These are phyloP conservation scores for Onychorhynchus coronatus DNA, from an alignment of 2,113 vertebrate genomes.

Conservation along the genomic window DNA sequence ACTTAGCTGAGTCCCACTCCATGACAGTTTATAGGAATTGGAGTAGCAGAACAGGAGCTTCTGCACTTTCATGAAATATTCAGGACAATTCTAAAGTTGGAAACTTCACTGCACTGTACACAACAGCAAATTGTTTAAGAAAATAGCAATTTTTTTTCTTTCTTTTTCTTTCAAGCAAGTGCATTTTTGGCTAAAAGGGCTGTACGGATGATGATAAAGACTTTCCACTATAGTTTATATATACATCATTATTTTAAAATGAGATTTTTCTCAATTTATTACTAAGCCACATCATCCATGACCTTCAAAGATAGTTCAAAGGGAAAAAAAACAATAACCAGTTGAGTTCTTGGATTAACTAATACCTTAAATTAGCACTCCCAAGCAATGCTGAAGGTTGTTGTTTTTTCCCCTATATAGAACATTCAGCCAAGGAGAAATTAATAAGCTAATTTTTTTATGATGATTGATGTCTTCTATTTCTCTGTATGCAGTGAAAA, in stretches of 20 bases:
- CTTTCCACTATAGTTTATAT: background rate
- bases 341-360: background rate
- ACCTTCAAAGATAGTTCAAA: background rate
- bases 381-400: background rate
- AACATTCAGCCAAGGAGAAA: background rate
- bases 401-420: background rate
- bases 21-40: background rate
- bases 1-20: background rate
- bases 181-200: background rate
- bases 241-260: background rate
- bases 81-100: background rate
- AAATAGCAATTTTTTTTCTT: background rate
- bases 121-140: background rate
- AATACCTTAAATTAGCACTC: background rate
- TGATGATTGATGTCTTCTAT: background rate
- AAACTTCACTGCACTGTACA: background rate
- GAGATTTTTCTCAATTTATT: background rate
- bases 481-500: background rate
- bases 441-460: background rate
- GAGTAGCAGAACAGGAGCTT: background rate
- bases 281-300: background rate
- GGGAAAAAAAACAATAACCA: background rate
- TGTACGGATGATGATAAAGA: background rate
- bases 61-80: background rate
- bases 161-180: background rate